phyloP scores from a whole-genome alignment of 2,888 invertebrate genomes.

The Phaedon cochleariae region DNA sequence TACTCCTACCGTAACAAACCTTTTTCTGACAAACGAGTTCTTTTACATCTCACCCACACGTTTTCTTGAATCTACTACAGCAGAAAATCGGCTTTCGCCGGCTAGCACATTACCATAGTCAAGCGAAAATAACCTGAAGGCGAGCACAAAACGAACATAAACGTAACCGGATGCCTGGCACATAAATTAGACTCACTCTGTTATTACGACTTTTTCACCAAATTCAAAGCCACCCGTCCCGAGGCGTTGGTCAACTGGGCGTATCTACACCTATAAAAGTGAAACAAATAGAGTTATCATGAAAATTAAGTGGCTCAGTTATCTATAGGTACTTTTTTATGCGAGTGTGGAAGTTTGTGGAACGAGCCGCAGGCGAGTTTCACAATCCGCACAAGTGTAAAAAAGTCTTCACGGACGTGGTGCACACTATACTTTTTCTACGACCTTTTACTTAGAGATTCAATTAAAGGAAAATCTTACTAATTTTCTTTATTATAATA shows the following conservation, averaged over 20 bases:
- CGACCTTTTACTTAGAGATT: no score
- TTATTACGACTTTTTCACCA: conserved; percentile 51
- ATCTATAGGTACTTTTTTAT: no score
- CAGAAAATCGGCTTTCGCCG: conserved; percentile 47
- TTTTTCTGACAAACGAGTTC: conserved; percentile 24
- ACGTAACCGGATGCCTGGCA: conserved; percentile 51
- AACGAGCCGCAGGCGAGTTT: no score
- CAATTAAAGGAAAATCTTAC: no score
- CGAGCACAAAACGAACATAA: conserved; percentile 44
- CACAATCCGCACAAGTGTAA: no score
- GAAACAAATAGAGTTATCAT: no score
- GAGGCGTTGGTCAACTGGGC: neutral
- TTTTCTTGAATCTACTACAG: conserved; percentile 39
- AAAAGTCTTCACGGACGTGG: no score
- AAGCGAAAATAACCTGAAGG: conserved; percentile 48
- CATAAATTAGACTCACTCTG: conserved; percentile 52
- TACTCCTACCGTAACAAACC: no score
- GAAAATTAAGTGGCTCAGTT: no score
- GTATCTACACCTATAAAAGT: neutral
- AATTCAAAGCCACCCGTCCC: conserved; percentile 36
- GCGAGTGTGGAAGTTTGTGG: no score
- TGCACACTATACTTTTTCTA: no score
- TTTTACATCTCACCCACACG: conserved; percentile 29
- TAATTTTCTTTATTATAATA: no score
- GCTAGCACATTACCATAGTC: conserved; percentile 35